Evolutionary conservation across 2,888 invertebrate genomes (phyloP).

Genomic region (Hecatera dysodea): DNA sequence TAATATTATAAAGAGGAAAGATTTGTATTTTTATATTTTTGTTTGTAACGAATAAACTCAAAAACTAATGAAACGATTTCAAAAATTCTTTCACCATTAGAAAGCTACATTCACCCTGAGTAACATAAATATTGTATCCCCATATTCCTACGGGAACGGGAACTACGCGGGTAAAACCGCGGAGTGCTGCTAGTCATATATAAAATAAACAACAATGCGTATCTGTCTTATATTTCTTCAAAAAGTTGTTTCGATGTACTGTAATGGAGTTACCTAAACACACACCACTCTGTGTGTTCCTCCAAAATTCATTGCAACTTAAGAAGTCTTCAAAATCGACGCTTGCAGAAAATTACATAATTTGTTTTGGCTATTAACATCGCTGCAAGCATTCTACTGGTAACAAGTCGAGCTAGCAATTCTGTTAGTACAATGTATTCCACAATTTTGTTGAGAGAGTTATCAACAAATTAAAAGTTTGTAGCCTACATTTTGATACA

Average conservation of each 20-base stretch:
- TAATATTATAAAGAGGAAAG: no score
- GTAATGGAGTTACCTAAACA: not conserved
- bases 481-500: not conserved
- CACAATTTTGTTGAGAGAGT: slow-evolving; percentile 17
- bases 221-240: not conserved
- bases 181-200: no score
- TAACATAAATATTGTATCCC: no score
- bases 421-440: slow-evolving; percentile 24
- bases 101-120: no score
- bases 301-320: not conserved
- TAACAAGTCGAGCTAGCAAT: slow-evolving; percentile 7
- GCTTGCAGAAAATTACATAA: slow-evolving; percentile 30
- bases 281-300: not conserved
- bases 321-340: slow-evolving; percentile 1
- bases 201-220: not conserved
- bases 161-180: no score
- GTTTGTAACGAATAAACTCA: no score
- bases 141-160: no score
- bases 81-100: no score
- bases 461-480: slow-evolving; percentile 29
- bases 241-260: not conserved
- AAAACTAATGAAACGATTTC: no score
- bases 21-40: no score
- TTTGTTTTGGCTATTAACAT: slow-evolving; percentile 29
- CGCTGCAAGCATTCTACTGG: slow-evolving; percentile 21